Evolutionary conservation across 2,113 vertebrate species (phyloP), one percentile per base, ranked within the genome.

Genomic region (Thunnus maccoyii): DNA sequence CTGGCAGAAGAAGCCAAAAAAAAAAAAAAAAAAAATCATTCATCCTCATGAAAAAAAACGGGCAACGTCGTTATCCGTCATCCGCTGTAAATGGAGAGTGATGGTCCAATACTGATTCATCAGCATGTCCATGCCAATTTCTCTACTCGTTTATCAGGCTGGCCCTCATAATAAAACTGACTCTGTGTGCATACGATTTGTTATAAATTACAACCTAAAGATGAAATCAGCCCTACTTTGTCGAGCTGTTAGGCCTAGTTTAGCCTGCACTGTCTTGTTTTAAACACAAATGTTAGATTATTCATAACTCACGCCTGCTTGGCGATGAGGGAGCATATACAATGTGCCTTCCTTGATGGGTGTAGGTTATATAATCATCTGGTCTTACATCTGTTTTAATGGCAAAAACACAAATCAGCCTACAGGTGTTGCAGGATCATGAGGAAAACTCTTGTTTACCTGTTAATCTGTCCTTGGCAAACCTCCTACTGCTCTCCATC

Each of bases 401-500:
- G 27, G 13, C 7, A 58, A 58, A 65, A 8, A 56, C 68, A 78
- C 44, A 47, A 8, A 30, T 69, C 25, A 30, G 12, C 7, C 58
- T 41, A 56, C 27, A 47, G 4, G 30, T 71, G 58, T 30, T 51
- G 47, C 62, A 36, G 70, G 27, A 51, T 56, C 20, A 73, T 16
- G 5, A 11, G 0, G 15, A 55, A 61, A 50, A 41, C 25, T 68
- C 12, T 30, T 9, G 17, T 91, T 97, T 95, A 99, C 98, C 98
- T 92, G 98, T 96, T 55, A 98, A 85, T 91, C 97, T 96, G 87
- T 99, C 97, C 88, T 99, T 99, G 47, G 97, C 96, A 68, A 97
- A 96, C 82, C 97, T 94, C 73, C 97, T 94, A 83, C 96, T 96
- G 92, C 95, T 96, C 90, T 98, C 97, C 97, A 98, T 97, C 98